phyloP scores from a whole-genome alignment of 2,113 vertebrate genomes.

The Archocentrus centrarchus region DNA sequence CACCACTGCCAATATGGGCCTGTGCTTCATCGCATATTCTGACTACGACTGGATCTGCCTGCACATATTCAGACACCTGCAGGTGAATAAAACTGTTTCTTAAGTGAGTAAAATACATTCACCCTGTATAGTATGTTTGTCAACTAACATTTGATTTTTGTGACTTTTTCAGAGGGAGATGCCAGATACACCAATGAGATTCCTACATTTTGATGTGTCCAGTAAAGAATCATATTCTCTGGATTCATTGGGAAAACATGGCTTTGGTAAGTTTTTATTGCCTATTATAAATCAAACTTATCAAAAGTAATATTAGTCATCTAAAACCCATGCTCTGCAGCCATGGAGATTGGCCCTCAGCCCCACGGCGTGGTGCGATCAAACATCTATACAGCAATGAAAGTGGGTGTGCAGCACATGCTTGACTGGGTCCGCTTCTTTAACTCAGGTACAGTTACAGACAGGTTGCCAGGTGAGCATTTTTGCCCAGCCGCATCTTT shows the following conservation, averaged over 20 bases:
- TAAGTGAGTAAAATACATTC: not conserved
- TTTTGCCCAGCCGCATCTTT: not conserved
- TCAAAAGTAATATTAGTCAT: not conserved
- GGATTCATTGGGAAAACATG: slow-evolving; percentile 80
- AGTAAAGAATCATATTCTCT: slow-evolving; percentile 77
- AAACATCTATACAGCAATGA: slow-evolving; percentile 71
- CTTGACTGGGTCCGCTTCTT: slow-evolving; percentile 74
- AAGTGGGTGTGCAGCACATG: slow-evolving; percentile 67
- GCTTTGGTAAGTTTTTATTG: slow-evolving; percentile 72
- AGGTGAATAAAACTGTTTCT: slow-evolving; percentile 69
- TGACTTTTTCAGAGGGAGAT: slow-evolving; percentile 71
- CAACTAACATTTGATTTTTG: not conserved
- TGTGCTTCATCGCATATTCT: slow-evolving; percentile 75
- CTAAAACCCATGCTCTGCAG: slow-evolving; percentile 43
- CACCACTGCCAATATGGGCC: slow-evolving; percentile 84
- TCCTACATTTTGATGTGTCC: slow-evolving; percentile 73
- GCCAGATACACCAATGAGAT: slow-evolving; percentile 74
- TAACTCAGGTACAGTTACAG: slow-evolving; percentile 72
- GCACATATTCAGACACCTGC: slow-evolving; percentile 82
- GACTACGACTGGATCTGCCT: slow-evolving; percentile 74
- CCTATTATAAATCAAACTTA: not conserved
- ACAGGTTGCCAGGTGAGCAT: not conserved
- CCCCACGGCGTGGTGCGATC: slow-evolving; percentile 77
- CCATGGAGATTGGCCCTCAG: slow-evolving; percentile 79
- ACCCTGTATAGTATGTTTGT: not conserved